Base-by-base conservation (phyloP, 2,113 vertebrate species). In the Thalassoma bifasciatum region DNA sequence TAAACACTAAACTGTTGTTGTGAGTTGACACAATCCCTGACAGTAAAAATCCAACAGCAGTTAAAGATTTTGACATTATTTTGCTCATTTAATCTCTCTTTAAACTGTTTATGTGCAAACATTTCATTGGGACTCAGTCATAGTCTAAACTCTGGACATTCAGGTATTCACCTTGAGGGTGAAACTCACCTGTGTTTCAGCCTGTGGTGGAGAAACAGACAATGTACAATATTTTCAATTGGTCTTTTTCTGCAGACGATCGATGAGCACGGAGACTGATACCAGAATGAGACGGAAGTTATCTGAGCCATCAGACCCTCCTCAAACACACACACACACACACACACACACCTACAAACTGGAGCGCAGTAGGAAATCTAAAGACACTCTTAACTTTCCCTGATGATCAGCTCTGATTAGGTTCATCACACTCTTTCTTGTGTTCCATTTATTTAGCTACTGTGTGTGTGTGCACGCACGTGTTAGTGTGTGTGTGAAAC, bases 221-320 rank as follows among this genome's bases (percentile, higher is more conserved):
- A 4, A 3, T 6, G 30, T 30, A 57, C 36, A 51, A 44, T 40
- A 38, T 10, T 1, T 26, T 74, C 23, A 12, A 34, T 51, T 34
- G 26, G 8, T n/a, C 21, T n/a, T 60, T 65, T 65, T 51, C 60
- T 71, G 66, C 50, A 57, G 16, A 13, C 1, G 13, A 59, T 67
- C 75, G 26, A 77, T 67, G 66, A 58, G 57, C 23, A 65, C 65
- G 14, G 30, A 69, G 36, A 51, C 34, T 46, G 62, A 77, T 58
- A 49, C 34, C 10, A 44, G 37, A 42, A 26, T 26, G 10, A 73
- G 51, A 64, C 62, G n/a, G 12, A 62, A 58, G 54, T 67, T 52
- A 76, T 82, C 57, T 77, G 73, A 67, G 36, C 17, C 24, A 44
- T 77, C 79, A 77, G 73, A 56, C 67, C 47, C 69, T 65, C 16